phyloP scores from a whole-genome alignment of 2,888 invertebrate genomes.

The Punctoribates punctum region DNA sequence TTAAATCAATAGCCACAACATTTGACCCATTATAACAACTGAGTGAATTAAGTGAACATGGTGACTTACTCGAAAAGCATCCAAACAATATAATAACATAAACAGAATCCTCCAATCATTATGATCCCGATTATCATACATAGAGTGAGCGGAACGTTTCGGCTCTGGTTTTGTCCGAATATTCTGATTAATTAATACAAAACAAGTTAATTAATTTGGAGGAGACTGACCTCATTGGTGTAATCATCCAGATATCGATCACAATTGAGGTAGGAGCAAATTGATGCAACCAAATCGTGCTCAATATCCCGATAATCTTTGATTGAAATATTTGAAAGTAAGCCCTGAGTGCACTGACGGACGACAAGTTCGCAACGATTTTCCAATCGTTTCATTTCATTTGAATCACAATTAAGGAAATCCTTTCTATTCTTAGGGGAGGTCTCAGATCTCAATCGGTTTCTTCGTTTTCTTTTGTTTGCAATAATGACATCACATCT shows the following conservation, averaged over 20 bases:
- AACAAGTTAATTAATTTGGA: not conserved
- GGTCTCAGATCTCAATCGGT: constrained; percentile 29
- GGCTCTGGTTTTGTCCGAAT: constrained; percentile 49
- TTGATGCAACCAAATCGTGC: constrained; percentile 81
- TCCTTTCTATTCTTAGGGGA: constrained; percentile 42
- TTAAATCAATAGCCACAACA: not conserved
- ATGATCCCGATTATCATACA: constrained; percentile 73
- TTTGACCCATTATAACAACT: not conserved
- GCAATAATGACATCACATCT: constrained; percentile 75
- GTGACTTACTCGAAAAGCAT: constrained; percentile 80
- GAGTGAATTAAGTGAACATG: not conserved
- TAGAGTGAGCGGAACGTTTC: constrained; percentile 76
- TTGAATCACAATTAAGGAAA: constrained; percentile 50
- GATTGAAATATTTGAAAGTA: constrained; percentile 69
- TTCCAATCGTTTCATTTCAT: constrained; percentile 51
- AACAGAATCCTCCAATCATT: constrained; percentile 74
- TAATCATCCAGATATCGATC: constrained; percentile 86
- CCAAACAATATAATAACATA: constrained; percentile 89
- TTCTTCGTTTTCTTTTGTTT: constrained; percentile 33
- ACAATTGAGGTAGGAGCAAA: constrained; percentile 88
- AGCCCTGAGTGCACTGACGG: constrained; percentile 74
- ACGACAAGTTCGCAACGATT: constrained; percentile 62
- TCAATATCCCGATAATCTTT: constrained; percentile 81
- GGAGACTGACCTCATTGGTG: constrained; percentile 55
- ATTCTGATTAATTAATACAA: not conserved